Evolutionary conservation across 2,113 vertebrate species (phyloP).

Genomic region (Terrapene triunguis): DNA sequence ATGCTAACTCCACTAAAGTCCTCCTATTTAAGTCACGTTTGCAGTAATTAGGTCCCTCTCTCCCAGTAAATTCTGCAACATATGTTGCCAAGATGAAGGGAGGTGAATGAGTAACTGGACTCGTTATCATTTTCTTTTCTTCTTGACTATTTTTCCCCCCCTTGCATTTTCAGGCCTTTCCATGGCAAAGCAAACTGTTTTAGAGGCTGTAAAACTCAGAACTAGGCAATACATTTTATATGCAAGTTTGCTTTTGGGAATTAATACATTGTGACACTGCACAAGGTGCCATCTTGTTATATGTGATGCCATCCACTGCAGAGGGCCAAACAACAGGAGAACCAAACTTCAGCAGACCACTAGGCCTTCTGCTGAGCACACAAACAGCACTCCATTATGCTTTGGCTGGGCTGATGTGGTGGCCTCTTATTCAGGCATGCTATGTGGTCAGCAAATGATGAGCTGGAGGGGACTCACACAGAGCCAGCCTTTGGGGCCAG

Average conservation of each 20-base stretch:
- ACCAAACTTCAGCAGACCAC: conserved; percentile 61
- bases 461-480: not conserved
- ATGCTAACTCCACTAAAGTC: not conserved
- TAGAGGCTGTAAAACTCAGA: not conserved
- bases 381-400: conserved; percentile 62
- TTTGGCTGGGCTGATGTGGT: conserved; percentile 45
- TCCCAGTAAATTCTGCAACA: not conserved
- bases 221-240: conserved; percentile 54
- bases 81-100: conserved; percentile 3
- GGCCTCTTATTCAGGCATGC: not conserved
- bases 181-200: not conserved
- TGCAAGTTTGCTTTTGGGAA: conserved; percentile 61
- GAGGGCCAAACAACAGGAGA: conserved; percentile 61
- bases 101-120: not conserved
- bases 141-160: not conserved
- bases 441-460: not conserved
- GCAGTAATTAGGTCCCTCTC: not conserved
- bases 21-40: not conserved
- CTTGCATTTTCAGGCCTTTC: not conserved
- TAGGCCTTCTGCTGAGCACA: conserved; percentile 64
- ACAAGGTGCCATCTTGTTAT: conserved; percentile 67
- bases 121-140: conserved; percentile 17
- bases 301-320: conserved; percentile 75
- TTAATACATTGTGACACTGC: conserved; percentile 62
- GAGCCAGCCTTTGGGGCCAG: not conserved